Evolutionary conservation across 2,888 invertebrate species (phyloP).

Genomic region (Cataglyphis livida): DNA sequence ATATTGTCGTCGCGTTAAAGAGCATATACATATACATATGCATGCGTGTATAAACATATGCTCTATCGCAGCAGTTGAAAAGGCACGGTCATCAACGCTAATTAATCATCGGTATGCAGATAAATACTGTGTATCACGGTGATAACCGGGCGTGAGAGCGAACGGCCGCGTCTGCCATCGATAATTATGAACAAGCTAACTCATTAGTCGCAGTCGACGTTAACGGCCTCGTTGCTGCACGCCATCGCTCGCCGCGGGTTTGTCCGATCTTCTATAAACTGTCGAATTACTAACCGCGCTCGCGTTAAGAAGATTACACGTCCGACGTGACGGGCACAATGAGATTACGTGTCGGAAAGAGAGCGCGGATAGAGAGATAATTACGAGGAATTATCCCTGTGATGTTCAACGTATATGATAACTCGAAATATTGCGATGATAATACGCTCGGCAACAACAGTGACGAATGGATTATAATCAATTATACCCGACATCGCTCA

Average conservation of each 20-base stretch:
- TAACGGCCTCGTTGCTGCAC: conserved; percentile 60
- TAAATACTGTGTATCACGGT: conserved; percentile 69
- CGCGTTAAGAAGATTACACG: conserved; percentile 46
- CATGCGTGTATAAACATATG: background rate
- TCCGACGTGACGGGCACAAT: background rate
- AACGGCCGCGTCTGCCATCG: conserved; percentile 59
- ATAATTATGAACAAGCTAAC: conserved; percentile 76
- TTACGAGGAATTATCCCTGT: conserved; percentile 25
- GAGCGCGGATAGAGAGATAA: background rate
- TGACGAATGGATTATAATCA: conserved; percentile 34
- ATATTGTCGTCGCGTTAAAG: background rate
- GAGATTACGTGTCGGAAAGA: conserved; percentile 22
- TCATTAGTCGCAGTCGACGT: conserved; percentile 75
- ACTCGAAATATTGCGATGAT: conserved; percentile 27
- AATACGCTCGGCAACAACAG: conserved; percentile 16
- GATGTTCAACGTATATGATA: conserved; percentile 22
- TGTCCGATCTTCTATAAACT: conserved; percentile 44
- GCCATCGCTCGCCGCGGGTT: conserved; percentile 30
- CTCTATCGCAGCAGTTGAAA: conserved; percentile 56
- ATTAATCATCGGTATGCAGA: conserved; percentile 74
- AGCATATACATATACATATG: background rate
- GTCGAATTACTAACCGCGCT: conserved; percentile 61
- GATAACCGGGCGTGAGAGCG: conserved; percentile 53
- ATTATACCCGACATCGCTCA: conserved; percentile 23
- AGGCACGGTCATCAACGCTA: conserved; percentile 69